A percentile compares a stretch with the other conserved stretches of the same genome.
phyloP scores from a whole-genome alignment of 2,113 vertebrate genomes.

The Anseranas semipalmata region DNA sequence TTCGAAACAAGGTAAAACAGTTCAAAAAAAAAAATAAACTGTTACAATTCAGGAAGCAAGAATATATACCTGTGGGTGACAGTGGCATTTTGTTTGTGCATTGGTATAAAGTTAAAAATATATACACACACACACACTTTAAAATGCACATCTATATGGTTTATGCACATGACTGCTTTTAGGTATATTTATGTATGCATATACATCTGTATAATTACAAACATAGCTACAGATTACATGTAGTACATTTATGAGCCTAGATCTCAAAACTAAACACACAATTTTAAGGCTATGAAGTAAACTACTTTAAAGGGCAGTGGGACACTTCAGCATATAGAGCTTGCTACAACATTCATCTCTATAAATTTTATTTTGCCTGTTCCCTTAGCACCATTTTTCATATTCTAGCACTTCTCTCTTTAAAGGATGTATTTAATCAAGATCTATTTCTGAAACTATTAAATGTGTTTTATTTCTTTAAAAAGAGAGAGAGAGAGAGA shows the following conservation, averaged over 20 bases:
- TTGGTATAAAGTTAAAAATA: neutral
- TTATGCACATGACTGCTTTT: neutral
- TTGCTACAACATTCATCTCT: neutral
- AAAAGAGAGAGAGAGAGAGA: neutral
- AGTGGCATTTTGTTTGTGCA: slow-evolving; percentile 4
- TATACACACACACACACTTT: neutral
- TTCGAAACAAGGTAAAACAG: slow-evolving; percentile 77
- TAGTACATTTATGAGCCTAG: neutral
- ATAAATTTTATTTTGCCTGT: neutral
- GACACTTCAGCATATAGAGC: neutral
- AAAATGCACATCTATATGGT: neutral
- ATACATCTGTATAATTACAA: neutral
- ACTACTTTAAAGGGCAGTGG: neutral
- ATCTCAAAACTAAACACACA: neutral
- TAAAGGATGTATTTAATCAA: neutral
- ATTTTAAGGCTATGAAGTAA: neutral
- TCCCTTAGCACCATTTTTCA: neutral
- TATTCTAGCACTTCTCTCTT: neutral
- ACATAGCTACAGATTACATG: neutral
- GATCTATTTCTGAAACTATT: neutral
- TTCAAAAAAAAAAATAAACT: slow-evolving; percentile 64
- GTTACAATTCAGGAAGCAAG: slow-evolving; percentile 50
- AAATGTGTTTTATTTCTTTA: neutral
- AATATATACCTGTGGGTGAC: slow-evolving; percentile 20
- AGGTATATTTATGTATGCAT: neutral